These are phyloP conservation scores for Enoplosus armatus DNA, from an alignment of 2,797 vertebrate species.

Conservation along the genomic window DNA sequence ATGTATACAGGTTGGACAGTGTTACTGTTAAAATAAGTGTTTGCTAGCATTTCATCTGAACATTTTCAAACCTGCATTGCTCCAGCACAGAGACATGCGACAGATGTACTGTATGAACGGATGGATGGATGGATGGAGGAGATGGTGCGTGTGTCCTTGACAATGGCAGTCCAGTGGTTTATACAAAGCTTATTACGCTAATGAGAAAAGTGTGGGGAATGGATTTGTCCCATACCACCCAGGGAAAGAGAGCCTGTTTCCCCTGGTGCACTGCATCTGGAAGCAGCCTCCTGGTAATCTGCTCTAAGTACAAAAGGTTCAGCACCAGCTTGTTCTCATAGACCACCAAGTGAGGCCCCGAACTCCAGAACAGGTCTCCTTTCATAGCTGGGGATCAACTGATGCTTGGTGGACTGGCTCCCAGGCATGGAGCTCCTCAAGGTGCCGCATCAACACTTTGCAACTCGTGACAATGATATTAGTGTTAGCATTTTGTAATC, in stretches of 20 bases:
- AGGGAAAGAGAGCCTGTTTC: constrained; percentile 73
- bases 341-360: constrained; percentile 82
- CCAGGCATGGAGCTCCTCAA: constrained; percentile 48
- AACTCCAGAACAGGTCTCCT: constrained; percentile 74
- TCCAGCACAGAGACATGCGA: constrained; percentile 39
- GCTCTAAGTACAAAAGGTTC: constrained; percentile 83
- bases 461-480: constrained; percentile 34
- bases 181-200: constrained; percentile 83
- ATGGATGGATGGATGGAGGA: constrained; percentile 46
- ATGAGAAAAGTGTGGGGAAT: constrained; percentile 85
- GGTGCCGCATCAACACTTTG: constrained; percentile 38
- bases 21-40: neutral
- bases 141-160: constrained; percentile 76
- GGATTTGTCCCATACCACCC: constrained; percentile 83
- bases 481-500: constrained; percentile 23
- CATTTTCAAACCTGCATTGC: constrained; percentile 25
- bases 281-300: constrained; percentile 84
- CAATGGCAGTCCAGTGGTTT: constrained; percentile 75
- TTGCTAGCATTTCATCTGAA: neutral
- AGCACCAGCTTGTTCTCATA: constrained; percentile 84
- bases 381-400: constrained; percentile 68
- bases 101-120: constrained; percentile 38
- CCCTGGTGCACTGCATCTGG: constrained; percentile 81
- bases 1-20: neutral
- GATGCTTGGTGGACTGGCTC: constrained; percentile 50